Evolutionary conservation across 2,888 invertebrate genomes (phyloP).

Genomic region (Sphaerophoria taeniata): DNA sequence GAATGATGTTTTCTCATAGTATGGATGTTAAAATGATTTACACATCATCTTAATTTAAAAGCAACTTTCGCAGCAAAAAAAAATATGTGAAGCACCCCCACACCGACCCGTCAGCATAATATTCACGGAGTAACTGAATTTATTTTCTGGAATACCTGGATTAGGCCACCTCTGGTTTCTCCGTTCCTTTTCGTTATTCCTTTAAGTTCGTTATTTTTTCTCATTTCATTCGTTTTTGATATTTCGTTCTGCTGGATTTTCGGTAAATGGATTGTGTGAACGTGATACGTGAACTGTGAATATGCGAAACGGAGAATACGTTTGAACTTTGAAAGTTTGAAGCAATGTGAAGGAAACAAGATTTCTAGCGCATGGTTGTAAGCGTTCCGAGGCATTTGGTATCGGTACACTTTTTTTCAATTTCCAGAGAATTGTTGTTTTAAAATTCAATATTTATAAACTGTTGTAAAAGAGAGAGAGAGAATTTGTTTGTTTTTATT

Average conservation of each 20-base stretch:
- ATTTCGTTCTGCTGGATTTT: not conserved
- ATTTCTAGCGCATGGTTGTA: too few species aligned
- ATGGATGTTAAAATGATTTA: constrained; percentile 7
- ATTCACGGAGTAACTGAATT: constrained; percentile 81
- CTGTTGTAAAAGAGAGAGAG: too few species aligned
- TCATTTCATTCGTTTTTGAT: constrained; percentile 1
- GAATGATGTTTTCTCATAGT: not conserved
- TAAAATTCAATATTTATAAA: too few species aligned
- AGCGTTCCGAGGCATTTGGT: too few species aligned
- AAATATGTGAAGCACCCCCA: constrained; percentile 57
- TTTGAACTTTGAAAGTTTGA: too few species aligned
- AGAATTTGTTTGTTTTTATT: too few species aligned
- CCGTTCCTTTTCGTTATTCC: constrained; percentile 53
- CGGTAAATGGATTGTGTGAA: too few species aligned
- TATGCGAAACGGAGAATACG: too few species aligned
- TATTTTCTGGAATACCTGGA: constrained; percentile 80
- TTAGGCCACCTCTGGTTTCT: constrained; percentile 79
- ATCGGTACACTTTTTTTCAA: too few species aligned
- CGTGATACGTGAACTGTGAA: too few species aligned
- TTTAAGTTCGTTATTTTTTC: constrained; percentile 18
- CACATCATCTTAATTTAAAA: constrained; percentile 24
- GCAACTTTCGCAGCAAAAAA: constrained; percentile 66
- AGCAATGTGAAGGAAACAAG: too few species aligned
- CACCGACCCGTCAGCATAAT: constrained; percentile 78
- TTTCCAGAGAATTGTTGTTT: too few species aligned